Percentiles rank a stretch among this genome's conserved stretches.
phyloP scores from a whole-genome alignment of 2,888 invertebrate genomes.

The Megastigmus dorsalis region DNA sequence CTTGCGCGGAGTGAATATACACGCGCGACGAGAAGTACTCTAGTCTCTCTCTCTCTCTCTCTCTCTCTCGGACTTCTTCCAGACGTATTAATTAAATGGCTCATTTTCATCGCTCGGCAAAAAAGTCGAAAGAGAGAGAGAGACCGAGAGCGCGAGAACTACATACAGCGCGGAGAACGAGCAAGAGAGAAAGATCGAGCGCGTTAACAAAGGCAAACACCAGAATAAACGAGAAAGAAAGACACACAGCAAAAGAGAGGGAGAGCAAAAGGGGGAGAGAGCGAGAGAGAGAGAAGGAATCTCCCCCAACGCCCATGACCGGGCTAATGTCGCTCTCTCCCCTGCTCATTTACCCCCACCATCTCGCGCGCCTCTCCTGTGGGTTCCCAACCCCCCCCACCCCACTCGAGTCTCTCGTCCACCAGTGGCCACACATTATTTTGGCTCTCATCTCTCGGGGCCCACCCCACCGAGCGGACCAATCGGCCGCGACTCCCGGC shows the following conservation, averaged over 20 bases:
- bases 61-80: constrained; percentile 56
- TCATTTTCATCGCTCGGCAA: constrained; percentile 73
- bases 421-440: background rate
- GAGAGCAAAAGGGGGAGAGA: background rate
- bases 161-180: background rate
- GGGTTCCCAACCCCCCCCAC: background rate
- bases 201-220: constrained; percentile 21
- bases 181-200: background rate
- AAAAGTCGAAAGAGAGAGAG: constrained; percentile 56
- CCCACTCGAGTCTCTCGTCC: background rate
- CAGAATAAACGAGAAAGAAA: too few species aligned
- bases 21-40: constrained; percentile 61
- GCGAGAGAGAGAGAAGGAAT: background rate
- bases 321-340: constrained; percentile 35
- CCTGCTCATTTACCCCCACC: constrained; percentile 8
- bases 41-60: too few species aligned
- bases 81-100: constrained; percentile 75
- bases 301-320: constrained; percentile 27
- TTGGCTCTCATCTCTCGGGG: too few species aligned
- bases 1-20: background rate
- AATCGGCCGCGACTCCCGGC: background rate
- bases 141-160: constrained; percentile 23
- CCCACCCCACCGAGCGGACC: background rate
- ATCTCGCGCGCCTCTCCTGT: background rate
- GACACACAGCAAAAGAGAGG: constrained; percentile 33